These are phyloP conservation scores for Tiaroga cobitis DNA, from an alignment of 2,797 vertebrate species.

Conservation along the genomic window DNA sequence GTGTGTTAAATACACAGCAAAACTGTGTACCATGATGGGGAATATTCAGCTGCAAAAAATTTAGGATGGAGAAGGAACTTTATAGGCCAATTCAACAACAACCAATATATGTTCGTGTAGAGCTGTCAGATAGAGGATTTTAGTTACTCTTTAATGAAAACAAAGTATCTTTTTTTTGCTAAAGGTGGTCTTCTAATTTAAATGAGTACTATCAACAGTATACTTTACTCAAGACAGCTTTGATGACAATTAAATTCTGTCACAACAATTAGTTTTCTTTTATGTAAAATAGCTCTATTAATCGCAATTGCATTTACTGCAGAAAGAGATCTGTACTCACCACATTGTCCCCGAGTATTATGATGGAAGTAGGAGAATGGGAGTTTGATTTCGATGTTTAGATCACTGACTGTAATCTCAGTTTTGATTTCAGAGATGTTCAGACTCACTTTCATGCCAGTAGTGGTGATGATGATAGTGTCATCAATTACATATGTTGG, in stretches of 20 bases:
- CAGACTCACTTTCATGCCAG: constrained; percentile 76
- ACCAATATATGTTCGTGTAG: background rate
- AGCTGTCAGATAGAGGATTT: too few relatives aligned
- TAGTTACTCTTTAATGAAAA: too few relatives aligned
- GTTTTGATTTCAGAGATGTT: constrained; percentile 77
- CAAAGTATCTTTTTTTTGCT: too few relatives aligned
- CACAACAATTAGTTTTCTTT: too few relatives aligned
- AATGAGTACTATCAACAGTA: too few relatives aligned
- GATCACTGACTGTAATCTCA: constrained; percentile 77
- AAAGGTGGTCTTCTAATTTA: too few relatives aligned
- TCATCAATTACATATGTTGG: constrained; percentile 75
- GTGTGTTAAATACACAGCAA: too few relatives aligned
- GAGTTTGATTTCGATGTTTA: constrained; percentile 78
- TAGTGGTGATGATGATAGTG: constrained; percentile 77
- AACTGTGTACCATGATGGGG: background rate
- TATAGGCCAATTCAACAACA: background rate
- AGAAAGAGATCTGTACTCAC: constrained; percentile 70
- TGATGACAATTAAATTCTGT: too few relatives aligned
- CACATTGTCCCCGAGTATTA: constrained; percentile 94
- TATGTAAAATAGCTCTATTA: too few relatives aligned
- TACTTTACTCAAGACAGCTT: too few relatives aligned
- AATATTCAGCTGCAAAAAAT: background rate
- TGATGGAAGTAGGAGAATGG: constrained; percentile 78
- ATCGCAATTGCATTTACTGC: too few relatives aligned
- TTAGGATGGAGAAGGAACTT: background rate